Conservation (phyloP, 1,140 invertebrate species). For the Ceratoteleas bidentatus region DNA sequence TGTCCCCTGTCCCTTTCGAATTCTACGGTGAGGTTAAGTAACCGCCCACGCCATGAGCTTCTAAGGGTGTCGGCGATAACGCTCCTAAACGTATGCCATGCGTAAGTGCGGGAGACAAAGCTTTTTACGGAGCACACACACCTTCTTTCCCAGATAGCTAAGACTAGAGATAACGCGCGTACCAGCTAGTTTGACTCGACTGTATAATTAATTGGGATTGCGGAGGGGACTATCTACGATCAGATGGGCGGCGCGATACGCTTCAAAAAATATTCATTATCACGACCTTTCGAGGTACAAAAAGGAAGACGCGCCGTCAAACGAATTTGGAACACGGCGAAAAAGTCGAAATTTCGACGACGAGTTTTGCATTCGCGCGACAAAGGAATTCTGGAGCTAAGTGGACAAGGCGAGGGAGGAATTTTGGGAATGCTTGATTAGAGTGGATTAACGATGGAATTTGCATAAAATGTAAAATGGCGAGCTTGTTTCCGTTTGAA, state of each 20-base stretch:
- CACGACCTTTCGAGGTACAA: slow-evolving; percentile 44
- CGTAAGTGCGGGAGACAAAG: slow-evolving; percentile 57
- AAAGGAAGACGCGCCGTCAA: slow-evolving; percentile 31
- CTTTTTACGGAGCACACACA: slow-evolving; percentile 35
- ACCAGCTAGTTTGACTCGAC: slow-evolving; percentile 43
- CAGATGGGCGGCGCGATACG: slow-evolving; percentile 45
- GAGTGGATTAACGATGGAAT: too few relatives aligned
- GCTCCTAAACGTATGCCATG: slow-evolving; percentile 45
- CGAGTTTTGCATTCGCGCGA: not conserved
- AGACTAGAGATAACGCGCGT: slow-evolving; percentile 57
- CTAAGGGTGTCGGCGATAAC: slow-evolving; percentile 59
- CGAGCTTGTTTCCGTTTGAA: too few relatives aligned
- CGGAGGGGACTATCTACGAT: slow-evolving; percentile 47
- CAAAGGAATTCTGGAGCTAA: too few relatives aligned
- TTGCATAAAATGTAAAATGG: too few relatives aligned
- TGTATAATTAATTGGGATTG: slow-evolving; percentile 66
- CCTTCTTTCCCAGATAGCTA: slow-evolving; percentile 52
- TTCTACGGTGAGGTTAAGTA: slow-evolving; percentile 54
- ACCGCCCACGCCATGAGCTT: slow-evolving; percentile 45
- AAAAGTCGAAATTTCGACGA: slow-evolving; percentile 12
- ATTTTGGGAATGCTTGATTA: too few relatives aligned
- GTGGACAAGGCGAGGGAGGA: too few relatives aligned
- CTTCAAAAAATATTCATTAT: slow-evolving; percentile 64
- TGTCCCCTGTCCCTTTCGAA: slow-evolving; percentile 21
- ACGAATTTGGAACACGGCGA: slow-evolving; percentile 33